Percentiles rank a stretch among this genome's conserved stretches.
Evolutionary conservation across 2,888 invertebrate species (phyloP).

Genomic region (Drosophila barbarae): DNA sequence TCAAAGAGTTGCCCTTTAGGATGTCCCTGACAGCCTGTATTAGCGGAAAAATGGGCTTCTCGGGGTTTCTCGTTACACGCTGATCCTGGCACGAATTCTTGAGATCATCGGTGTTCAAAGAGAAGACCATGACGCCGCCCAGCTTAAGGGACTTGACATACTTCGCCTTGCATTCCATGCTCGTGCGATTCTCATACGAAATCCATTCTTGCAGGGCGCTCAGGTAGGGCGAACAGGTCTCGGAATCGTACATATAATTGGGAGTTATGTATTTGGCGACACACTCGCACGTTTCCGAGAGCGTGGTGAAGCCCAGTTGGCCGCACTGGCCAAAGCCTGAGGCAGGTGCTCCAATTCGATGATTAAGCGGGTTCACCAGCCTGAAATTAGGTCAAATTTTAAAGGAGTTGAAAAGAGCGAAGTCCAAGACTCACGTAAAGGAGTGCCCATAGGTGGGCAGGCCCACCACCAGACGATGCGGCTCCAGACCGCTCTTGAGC

Average conservation of each 20-base stretch:
- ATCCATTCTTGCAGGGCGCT: slow-evolving; percentile 88
- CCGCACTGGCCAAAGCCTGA: slow-evolving; percentile 86
- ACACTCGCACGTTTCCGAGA: slow-evolving; percentile 86
- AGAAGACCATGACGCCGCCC: slow-evolving; percentile 91
- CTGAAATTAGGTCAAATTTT: slow-evolving; percentile 68
- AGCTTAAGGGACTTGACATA: slow-evolving; percentile 84
- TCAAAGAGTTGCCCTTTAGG: slow-evolving; percentile 10
- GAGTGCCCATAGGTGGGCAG: slow-evolving; percentile 93
- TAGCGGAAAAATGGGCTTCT: slow-evolving; percentile 70
- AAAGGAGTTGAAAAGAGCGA: rapidly evolving
- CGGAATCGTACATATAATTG: slow-evolving; percentile 83
- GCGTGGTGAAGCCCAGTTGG: slow-evolving; percentile 85
- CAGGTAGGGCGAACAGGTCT: slow-evolving; percentile 88
- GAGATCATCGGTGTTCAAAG: slow-evolving; percentile 90
- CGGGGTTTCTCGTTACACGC: slow-evolving; percentile 4
- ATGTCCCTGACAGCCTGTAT: slow-evolving; percentile 49
- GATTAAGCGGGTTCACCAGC: slow-evolving; percentile 85
- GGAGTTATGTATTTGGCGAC: slow-evolving; percentile 81
- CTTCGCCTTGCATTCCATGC: slow-evolving; percentile 85
- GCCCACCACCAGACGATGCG: slow-evolving; percentile 89
- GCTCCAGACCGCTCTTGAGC: slow-evolving; percentile 86
- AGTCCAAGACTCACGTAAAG: slow-evolving; percentile 81
- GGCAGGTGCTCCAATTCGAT: slow-evolving; percentile 86
- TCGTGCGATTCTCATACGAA: slow-evolving; percentile 88
- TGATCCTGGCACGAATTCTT: slow-evolving; percentile 80